Conservation (phyloP, 2,797 vertebrate genomes). For the Hephaestus fuliginosus region DNA sequence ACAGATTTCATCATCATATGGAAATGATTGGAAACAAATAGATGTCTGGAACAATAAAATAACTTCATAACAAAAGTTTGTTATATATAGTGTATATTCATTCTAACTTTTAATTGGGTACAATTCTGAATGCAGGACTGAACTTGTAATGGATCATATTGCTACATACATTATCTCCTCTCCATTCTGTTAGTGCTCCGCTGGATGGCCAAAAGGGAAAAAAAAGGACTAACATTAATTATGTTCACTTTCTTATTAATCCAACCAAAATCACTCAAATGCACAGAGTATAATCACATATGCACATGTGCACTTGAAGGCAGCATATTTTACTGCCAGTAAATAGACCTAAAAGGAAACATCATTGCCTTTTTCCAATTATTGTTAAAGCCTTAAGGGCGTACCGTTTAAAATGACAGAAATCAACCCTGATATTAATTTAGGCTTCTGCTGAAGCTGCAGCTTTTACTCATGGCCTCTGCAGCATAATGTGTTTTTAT, state of each 20-base stretch:
- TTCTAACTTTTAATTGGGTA: neutral
- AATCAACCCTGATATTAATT: neutral
- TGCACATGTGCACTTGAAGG: neutral
- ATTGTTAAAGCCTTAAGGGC: neutral
- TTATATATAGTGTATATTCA: too few species aligned
- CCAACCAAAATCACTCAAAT: neutral
- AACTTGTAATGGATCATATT: neutral
- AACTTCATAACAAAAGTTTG: neutral
- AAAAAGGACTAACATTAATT: neutral
- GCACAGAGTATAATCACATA: neutral
- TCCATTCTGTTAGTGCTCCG: neutral
- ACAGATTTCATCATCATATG: neutral
- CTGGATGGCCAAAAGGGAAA: neutral
- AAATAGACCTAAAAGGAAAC: neutral
- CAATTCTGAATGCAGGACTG: neutral
- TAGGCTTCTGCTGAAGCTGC: slow-evolving; percentile 12
- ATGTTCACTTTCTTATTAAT: neutral
- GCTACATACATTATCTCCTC: neutral
- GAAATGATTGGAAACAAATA: neutral
- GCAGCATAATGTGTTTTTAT: slow-evolving; percentile 26
- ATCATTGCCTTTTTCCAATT: neutral
- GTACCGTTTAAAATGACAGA: neutral
- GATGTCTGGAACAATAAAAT: neutral
- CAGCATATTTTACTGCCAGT: neutral
- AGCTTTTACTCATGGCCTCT: neutral